These are phyloP conservation scores for Latheticus oryzae DNA, from an alignment of 2,888 invertebrate species.

Conservation along the genomic window DNA sequence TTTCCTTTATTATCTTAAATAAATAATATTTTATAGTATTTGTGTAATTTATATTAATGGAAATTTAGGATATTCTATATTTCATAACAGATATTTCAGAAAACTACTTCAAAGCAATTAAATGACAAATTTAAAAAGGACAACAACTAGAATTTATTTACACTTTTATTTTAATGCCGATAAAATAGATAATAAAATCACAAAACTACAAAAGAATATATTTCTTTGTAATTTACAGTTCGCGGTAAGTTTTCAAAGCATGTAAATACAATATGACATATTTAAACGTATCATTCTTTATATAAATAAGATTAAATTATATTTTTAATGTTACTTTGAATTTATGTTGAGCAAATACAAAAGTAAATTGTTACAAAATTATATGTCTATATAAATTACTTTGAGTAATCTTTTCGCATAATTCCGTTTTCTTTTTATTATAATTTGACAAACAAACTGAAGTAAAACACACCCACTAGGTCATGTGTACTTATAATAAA, in stretches of 20 bases:
- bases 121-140: too few relatives aligned
- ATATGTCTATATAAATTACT: conserved; percentile 30
- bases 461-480: conserved; percentile 35
- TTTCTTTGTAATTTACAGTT: conserved; percentile 35
- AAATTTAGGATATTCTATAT: conserved; percentile 29
- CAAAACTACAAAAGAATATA: conserved; percentile 15
- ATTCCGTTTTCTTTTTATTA: conserved; percentile 31
- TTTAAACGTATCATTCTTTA: conserved; percentile 35
- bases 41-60: conserved; percentile 40
- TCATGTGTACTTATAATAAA: too few relatives aligned
- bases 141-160: too few relatives aligned
- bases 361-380: too few relatives aligned
- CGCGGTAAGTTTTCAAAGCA: conserved; percentile 31
- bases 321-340: too few relatives aligned
- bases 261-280: conserved; percentile 35
- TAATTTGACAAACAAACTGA: conserved; percentile 20
- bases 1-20: conserved; percentile 46
- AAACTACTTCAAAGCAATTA: too few relatives aligned
- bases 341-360: background rate
- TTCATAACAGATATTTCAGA: conserved; percentile 5
- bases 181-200: conserved; percentile 20
- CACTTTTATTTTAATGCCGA: conserved; percentile 22
- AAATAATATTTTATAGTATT: conserved; percentile 42
- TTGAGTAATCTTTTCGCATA: conserved; percentile 28
- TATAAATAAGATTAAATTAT: conserved; percentile 38